Percentiles rank a stretch among this genome's conserved stretches.
Conservation (phyloP, 2,797 vertebrate genomes). For the Parauchenoglanis punctatus region DNA sequence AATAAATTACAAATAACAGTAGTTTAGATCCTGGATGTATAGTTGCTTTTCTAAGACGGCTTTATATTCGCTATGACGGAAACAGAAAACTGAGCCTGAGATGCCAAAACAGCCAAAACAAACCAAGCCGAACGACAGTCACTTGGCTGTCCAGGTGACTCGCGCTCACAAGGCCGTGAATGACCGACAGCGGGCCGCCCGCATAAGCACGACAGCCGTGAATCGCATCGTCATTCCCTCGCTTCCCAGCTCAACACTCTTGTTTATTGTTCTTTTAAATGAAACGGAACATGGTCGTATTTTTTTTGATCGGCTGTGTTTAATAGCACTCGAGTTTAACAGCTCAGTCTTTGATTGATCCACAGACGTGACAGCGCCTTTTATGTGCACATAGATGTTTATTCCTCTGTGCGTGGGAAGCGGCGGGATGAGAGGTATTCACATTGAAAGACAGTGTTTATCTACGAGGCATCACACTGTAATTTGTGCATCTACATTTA, state of each 20-base stretch:
- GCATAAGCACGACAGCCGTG: not conserved
- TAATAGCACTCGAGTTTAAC: slow-evolving; percentile 40
- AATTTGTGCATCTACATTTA: slow-evolving; percentile 25
- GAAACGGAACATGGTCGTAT: slow-evolving; percentile 1
- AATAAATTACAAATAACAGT: not conserved
- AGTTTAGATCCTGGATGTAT: not conserved
- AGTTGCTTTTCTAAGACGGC: not conserved
- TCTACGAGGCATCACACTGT: slow-evolving; percentile 16
- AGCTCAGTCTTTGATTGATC: slow-evolving; percentile 37
- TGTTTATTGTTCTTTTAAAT: slow-evolving; percentile 35
- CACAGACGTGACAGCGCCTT: slow-evolving; percentile 27
- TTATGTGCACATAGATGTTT: slow-evolving; percentile 45
- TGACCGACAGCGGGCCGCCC: not conserved
- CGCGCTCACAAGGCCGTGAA: not conserved
- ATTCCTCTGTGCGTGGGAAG: slow-evolving; percentile 22
- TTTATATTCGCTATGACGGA: not conserved
- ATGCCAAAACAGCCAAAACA: not conserved
- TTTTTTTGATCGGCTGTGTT: slow-evolving; percentile 26
- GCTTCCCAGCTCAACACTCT: slow-evolving; percentile 2
- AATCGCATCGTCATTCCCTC: not conserved
- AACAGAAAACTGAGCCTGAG: not conserved
- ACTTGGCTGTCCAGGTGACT: not conserved
- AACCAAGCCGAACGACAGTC: not conserved
- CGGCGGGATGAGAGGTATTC: slow-evolving; percentile 28
- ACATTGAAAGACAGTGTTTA: slow-evolving; percentile 12